These are phyloP conservation scores for Oxystoma pomonae DNA, from an alignment of 2,888 invertebrate species.

Conservation along the genomic window DNA sequence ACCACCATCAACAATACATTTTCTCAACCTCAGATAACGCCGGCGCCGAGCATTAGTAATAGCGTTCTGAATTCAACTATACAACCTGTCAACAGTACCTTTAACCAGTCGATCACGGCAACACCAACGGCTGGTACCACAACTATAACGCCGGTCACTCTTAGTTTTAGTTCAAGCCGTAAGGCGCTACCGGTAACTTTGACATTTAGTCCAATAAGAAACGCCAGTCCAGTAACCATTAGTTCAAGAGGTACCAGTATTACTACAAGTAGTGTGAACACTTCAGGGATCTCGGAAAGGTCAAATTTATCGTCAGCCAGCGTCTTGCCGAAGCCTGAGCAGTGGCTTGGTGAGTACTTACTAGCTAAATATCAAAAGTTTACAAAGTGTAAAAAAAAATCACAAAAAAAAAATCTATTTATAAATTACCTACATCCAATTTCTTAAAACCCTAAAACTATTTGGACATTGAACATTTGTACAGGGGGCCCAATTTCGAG, in stretches of 20 bases:
- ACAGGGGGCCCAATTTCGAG: too few species aligned
- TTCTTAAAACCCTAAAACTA: too few species aligned
- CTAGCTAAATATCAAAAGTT: too few species aligned
- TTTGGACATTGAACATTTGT: too few species aligned
- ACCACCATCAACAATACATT: conserved; percentile 42
- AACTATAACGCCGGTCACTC: conserved; percentile 34
- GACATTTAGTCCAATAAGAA: background rate
- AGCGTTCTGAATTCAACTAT: background rate
- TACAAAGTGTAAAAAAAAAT: too few species aligned
- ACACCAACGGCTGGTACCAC: conserved; percentile 30
- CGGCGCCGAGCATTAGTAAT: background rate
- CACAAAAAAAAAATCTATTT: too few species aligned
- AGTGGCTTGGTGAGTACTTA: conserved; percentile 62
- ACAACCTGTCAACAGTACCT: conserved; percentile 37
- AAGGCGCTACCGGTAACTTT: background rate
- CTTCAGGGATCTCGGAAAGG: background rate
- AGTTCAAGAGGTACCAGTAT: conserved; percentile 23
- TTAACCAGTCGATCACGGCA: conserved; percentile 36
- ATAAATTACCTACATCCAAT: too few species aligned
- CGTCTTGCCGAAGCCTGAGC: conserved; percentile 71
- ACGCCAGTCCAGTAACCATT: conserved; percentile 16
- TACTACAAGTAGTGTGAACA: background rate
- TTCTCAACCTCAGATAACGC: background rate
- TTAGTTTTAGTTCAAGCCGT: conserved; percentile 18
- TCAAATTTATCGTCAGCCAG: conserved; percentile 17